phyloP scores from a whole-genome alignment of 2,888 invertebrate genomes.

The Ryuthela nishihirai region DNA sequence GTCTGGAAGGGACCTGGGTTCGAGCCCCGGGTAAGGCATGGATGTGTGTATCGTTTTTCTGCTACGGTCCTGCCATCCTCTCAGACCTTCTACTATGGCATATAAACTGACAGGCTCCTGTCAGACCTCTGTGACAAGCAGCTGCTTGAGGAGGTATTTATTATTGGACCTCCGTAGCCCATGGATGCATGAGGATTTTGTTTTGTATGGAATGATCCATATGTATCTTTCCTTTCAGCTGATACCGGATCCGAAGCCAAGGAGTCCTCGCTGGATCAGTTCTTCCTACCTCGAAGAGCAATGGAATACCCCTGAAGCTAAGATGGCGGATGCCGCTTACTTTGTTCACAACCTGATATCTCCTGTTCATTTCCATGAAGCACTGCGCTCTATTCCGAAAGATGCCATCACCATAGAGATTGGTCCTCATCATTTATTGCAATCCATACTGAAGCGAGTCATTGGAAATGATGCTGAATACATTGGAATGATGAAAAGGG shows the following conservation, averaged over 20 bases:
- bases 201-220: no score
- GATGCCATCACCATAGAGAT: conserved; percentile 88
- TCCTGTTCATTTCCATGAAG: conserved; percentile 88
- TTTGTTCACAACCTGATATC: conserved; percentile 93
- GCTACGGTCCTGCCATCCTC: no score
- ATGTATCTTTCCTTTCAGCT: no score
- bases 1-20: no score
- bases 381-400: conserved; percentile 73
- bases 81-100: no score
- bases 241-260: conserved; percentile 70
- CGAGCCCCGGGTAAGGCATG: no score
- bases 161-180: no score
- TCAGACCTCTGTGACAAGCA: no score
- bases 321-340: conserved; percentile 82
- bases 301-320: conserved; percentile 73
- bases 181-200: no score
- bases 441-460: conserved; percentile 85
- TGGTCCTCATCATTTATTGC: conserved; percentile 89
- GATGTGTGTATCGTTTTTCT: no score
- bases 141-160: no score
- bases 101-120: no score
- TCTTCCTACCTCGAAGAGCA: conserved; percentile 81
- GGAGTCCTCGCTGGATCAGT: conserved; percentile 82
- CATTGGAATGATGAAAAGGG: conserved; percentile 77
- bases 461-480: conserved; percentile 67